Conservation (phyloP, 2,113 vertebrate genomes). For the Heteronetta atricapilla region DNA sequence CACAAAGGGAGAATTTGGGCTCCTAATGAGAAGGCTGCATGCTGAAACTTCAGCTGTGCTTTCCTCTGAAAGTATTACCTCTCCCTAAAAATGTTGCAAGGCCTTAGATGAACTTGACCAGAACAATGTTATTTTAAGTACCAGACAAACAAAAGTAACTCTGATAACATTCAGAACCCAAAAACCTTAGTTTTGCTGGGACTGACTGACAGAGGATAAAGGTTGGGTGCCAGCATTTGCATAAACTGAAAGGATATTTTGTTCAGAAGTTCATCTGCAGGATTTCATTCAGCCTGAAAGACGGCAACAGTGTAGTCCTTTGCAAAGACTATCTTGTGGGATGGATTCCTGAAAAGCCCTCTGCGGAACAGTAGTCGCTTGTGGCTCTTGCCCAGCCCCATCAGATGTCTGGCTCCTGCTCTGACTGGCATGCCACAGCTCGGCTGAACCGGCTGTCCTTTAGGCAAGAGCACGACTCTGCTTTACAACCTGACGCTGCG, state of each 20-base stretch:
- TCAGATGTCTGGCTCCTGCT: constrained; percentile 58
- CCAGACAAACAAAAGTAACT: constrained; percentile 24
- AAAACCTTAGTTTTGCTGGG: constrained; percentile 17
- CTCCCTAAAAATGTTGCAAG: neutral
- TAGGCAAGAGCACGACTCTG: neutral
- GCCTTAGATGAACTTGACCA: constrained; percentile 14
- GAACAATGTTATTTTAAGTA: neutral
- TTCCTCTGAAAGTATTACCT: neutral
- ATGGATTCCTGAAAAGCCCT: constrained; percentile 64
- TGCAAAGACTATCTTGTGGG: constrained; percentile 52
- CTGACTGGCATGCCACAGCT: constrained; percentile 11
- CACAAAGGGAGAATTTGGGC: neutral
- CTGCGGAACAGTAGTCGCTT: constrained; percentile 25
- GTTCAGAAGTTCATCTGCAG: constrained; percentile 50
- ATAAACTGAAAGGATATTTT: constrained; percentile 50
- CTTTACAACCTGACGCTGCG: neutral
- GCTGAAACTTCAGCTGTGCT: neutral
- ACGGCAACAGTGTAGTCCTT: constrained; percentile 56
- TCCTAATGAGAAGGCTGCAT: neutral
- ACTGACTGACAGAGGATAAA: neutral
- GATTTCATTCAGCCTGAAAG: constrained; percentile 25
- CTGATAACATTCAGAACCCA: constrained; percentile 24
- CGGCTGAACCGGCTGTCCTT: neutral
- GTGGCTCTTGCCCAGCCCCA: constrained; percentile 48
- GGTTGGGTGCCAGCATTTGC: constrained; percentile 27